Base-by-base conservation (phyloP, 2,888 invertebrate genomes). In the Pollenia labialis region DNA sequence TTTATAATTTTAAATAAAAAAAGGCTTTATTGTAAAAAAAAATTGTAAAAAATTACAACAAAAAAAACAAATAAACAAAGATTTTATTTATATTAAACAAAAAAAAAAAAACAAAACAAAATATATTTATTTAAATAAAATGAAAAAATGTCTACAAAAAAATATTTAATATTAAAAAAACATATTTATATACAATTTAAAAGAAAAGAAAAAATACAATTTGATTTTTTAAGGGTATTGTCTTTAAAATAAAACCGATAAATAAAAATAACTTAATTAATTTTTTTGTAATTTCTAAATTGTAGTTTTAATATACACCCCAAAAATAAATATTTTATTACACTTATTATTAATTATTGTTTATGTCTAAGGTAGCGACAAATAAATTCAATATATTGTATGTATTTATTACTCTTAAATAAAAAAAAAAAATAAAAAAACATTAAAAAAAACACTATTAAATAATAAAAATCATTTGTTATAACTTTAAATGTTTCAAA, bases 401-500 rank as follows among this genome's bases (percentile, higher is more conserved):
- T 46, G 56, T 72, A 79, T 66, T 50, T 66, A 46, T 56, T 58
- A 46, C 11, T 66, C 10, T 56, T 48, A 23, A 62, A 62, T 46
- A 40, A 14, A 50, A n/a, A 50, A 64, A 42, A n/a, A 50, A 64
- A 23, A 11, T 44, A 18, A 11, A 56, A n/a, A n/a, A n/a, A n/a
- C n/a, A 62, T 1, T 40, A 32, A 32, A 6, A 32, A 6, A 32
- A 4, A 32, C 32, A 44, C n/a, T 18, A 68, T 16, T n/a, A 69
- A 52, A 72, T 74, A 58, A 56, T 54, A 50, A 64, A 10, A 81
- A 75, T 11, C 9, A 84, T 81, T 81, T 84, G 80, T 86, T 87
- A 64, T 77, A 69, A 48, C 80, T 85, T 54, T 85, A 42, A 74
- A 85, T 85, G 84, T 85, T 81, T 40, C 42, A 82, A 80, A 79